Base-by-base conservation (phyloP, 2,797 vertebrate genomes). In the Acanthis flammea region DNA sequence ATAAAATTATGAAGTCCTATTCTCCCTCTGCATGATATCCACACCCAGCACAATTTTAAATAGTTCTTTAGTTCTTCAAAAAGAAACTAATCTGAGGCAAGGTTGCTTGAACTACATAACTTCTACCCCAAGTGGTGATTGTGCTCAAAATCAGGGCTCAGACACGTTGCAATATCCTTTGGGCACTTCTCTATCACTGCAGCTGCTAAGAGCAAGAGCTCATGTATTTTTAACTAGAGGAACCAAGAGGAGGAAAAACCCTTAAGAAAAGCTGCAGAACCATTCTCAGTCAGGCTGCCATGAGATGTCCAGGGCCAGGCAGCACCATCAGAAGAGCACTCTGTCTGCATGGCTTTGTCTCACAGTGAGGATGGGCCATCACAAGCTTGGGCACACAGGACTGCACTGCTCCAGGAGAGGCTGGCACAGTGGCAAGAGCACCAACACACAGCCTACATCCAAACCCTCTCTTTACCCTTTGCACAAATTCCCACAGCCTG, bases 281-380 rank as follows among this genome's bases (percentile, higher is more conserved):
- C 9, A 14, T 45, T 70, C 27, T 39, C 44, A 51, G 37, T 0
- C 7, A 62, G 19, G 37, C 44, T 41, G 24, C 35, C 16, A 2
- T 1, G 23, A 41, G 30, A 24, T 6, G 30, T 53, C 68, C 60
- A 61, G 65, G 41, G 30, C 10, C 60, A 73, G 21, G 37, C 37
- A 76, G 60, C 51, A 83, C 5, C 2, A 2, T 7, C 60, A 17
- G 2, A 19, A 0, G 0, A 68, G 30, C 62, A 19, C 24, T 17
- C 22, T 35, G 13, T 4, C 35, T 28, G 25, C 31, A 14, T 9
- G 2, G 9, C 7, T n/a, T 45, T n/a, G 9, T 41, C n/a, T 33
- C n/a, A 7, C 2, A 14, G 22, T 1, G 35, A 62, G 44, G 47
- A 25, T 1, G 4, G 10, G 2, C 65, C 37, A 27, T 23, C 50